These are phyloP conservation scores for Amphipyra tragopoginis DNA, from an alignment of 2,888 invertebrate species.

Conservation along the genomic window DNA sequence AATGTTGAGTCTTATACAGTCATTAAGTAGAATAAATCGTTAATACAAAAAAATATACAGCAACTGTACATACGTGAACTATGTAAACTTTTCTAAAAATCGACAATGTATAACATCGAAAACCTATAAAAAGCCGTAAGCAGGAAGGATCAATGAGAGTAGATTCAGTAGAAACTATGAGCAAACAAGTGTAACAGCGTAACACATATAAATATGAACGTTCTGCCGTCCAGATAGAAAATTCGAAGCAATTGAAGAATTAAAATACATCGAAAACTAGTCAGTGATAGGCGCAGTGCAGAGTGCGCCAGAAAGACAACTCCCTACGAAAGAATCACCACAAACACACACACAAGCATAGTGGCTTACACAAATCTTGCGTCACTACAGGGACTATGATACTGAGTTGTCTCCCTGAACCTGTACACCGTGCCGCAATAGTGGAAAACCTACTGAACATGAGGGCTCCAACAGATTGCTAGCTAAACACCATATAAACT, in stretches of 20 bases:
- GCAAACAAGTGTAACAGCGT: slow-evolving; percentile 37
- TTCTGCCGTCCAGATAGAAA: not conserved
- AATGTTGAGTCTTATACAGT: slow-evolving; percentile 24
- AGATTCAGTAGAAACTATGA: slow-evolving; percentile 65
- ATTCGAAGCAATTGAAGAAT: slow-evolving; percentile 24
- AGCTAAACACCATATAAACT: slow-evolving; percentile 9
- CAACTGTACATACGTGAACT: slow-evolving; percentile 18
- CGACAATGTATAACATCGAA: slow-evolving; percentile 60
- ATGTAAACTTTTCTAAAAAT: slow-evolving; percentile 62
- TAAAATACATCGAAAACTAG: slow-evolving; percentile 6
- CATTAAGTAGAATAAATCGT: slow-evolving; percentile 27
- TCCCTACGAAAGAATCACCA: not conserved
- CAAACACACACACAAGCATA: slow-evolving; percentile 10
- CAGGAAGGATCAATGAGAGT: slow-evolving; percentile 67
- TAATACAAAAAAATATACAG: slow-evolving; percentile 30
- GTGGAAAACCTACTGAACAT: slow-evolving; percentile 4
- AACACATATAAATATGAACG: slow-evolving; percentile 5
- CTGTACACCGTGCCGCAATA: slow-evolving; percentile 13
- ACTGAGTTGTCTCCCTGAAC: slow-evolving; percentile 5
- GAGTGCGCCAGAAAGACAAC: slow-evolving; percentile 10
- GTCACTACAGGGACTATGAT: slow-evolving; percentile 10
- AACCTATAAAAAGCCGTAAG: slow-evolving; percentile 63
- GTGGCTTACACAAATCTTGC: slow-evolving; percentile 9
- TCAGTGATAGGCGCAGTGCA: slow-evolving; percentile 6
- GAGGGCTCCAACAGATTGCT: slow-evolving; percentile 3